Base-by-base conservation (phyloP, 2,888 invertebrate genomes). In the Xanthia togata region DNA sequence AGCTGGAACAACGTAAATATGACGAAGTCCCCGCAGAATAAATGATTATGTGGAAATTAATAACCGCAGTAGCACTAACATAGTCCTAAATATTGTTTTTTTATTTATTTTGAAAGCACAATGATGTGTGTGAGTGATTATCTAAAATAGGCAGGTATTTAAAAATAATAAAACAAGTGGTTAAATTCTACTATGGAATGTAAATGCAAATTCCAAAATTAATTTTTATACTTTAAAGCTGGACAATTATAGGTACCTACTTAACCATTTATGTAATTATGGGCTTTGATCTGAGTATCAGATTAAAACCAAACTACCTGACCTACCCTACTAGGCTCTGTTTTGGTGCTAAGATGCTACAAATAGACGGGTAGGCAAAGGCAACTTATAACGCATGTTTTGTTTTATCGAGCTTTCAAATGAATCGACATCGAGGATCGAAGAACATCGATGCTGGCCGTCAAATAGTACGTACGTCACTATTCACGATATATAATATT, bases 401-500 rank as follows among this genome's bases (percentile, higher is more conserved):
- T 17, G 26, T 62, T 44, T 20, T 2, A 20, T 8, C 31, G 14
- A 17, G 26, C 26, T 62, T 79, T 47, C 2, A 23, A 38, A n/a
- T 62, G 5, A 62, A 44, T 38, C 17, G 17, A 41, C 20, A 20
- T 70, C 31, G 20, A 70, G 11, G 31, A 41, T 0, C 5, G n/a
- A 76, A 60, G 14, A 23, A 12, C 35, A 53, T 79, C 77, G 77
- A 77, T 62, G n/a, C 14, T 55, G 44, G 6, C 14, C 38, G 38
- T 55, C 23, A 47, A 60, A 62, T n/a, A 62, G 41, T 23, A 53
- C 17, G 9, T 20, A 38, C 79, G 20, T 20, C 77, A 72, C 77
- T 77, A 71, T 62, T 44, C 44, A 23, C 44, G 41, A 53, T 23
- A 44, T 31, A 31, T 47, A 76, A 47, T n/a, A 77, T 77, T 68